Evolutionary conservation across 1,140 invertebrate species (phyloP).

Genomic region (Ptiloglossa arizonensis): DNA sequence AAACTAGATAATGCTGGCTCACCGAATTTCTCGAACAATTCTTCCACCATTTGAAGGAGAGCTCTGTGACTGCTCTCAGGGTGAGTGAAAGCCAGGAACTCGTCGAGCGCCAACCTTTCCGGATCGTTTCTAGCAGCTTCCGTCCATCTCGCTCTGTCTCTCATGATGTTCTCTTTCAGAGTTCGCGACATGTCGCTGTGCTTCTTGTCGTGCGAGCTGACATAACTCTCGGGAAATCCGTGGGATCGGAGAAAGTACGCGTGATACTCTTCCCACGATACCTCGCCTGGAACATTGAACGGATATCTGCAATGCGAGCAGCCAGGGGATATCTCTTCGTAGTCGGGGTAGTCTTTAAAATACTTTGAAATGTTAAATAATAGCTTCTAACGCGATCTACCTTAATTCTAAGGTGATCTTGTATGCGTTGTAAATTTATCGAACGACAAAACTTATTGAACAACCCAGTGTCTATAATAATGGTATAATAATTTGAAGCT

Average conservation of each 20-base stretch:
- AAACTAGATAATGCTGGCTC: too few relatives aligned
- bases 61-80: constrained; percentile 91
- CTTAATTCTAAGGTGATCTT: too few relatives aligned
- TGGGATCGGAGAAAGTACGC: constrained; percentile 86
- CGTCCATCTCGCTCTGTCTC: constrained; percentile 90
- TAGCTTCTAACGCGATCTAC: too few relatives aligned
- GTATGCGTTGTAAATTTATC: too few relatives aligned
- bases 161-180: constrained; percentile 84
- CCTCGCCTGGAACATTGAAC: constrained; percentile 81
- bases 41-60: constrained; percentile 88
- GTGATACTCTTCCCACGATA: constrained; percentile 92
- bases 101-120: constrained; percentile 88
- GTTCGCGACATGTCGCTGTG: constrained; percentile 81
- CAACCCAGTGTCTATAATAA: too few relatives aligned
- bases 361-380: too few relatives aligned
- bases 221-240: constrained; percentile 86
- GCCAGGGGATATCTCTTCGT: too few relatives aligned
- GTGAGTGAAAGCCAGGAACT: constrained; percentile 91
- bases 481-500: too few relatives aligned
- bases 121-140: constrained; percentile 89
- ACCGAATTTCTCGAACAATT: constrained; percentile 89
- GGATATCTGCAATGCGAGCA: background rate
- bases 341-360: too few relatives aligned
- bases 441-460: too few relatives aligned
- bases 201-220: constrained; percentile 86